Evolutionary conservation across 2,113 vertebrate species (phyloP).

Genomic region (Colius striatus): DNA sequence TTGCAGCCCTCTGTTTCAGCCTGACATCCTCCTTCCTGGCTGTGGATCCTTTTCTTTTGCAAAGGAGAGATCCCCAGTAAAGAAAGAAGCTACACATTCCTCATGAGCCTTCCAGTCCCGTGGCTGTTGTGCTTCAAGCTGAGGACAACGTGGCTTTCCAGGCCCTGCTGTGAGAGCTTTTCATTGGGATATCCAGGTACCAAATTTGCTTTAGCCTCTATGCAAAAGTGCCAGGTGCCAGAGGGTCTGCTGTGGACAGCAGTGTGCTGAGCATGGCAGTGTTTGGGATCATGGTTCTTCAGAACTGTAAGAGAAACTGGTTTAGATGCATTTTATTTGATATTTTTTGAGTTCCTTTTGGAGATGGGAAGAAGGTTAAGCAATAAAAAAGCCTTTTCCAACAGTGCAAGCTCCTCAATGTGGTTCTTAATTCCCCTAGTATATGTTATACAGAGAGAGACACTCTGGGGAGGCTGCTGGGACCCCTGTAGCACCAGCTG

Average conservation of each 20-base stretch:
- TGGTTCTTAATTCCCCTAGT: neutral
- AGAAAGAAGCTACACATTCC: neutral
- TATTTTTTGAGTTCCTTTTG: neutral
- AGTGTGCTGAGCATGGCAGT: neutral
- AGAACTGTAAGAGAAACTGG: neutral
- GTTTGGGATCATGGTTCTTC: neutral
- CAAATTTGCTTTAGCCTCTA: neutral
- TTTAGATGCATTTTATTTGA: neutral
- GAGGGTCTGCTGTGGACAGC: neutral
- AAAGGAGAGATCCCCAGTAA: neutral
- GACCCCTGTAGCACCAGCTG: neutral
- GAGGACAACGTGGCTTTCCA: neutral
- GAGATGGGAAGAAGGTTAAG: neutral
- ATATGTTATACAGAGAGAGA: neutral
- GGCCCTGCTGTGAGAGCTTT: neutral
- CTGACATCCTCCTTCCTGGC: neutral
- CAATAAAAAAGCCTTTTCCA: constrained; percentile 58
- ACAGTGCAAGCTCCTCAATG: neutral
- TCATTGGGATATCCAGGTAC: neutral
- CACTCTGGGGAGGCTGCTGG: neutral
- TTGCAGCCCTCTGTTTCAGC: neutral
- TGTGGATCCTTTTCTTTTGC: neutral
- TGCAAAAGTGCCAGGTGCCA: neutral
- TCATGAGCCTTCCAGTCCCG: neutral
- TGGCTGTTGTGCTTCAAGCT: neutral